Evolutionary conservation across 2,113 vertebrate genomes (phyloP).

Genomic region (Chrysochloris asiatica): DNA sequence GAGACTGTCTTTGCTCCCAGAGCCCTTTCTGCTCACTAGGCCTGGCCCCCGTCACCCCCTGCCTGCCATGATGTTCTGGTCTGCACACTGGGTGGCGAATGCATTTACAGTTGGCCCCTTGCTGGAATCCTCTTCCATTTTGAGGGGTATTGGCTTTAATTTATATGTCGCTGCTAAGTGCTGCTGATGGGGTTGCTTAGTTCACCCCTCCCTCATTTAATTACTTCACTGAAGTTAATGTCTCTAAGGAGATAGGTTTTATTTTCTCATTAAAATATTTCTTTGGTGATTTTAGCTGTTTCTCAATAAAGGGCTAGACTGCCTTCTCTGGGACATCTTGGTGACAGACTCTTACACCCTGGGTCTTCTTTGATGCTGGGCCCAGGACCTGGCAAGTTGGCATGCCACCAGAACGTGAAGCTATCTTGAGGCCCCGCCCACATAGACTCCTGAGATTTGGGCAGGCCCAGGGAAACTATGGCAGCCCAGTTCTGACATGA

Average conservation of each 20-base stretch:
- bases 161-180: background rate
- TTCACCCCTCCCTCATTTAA: too few species aligned
- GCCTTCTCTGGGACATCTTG: background rate
- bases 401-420: accelerated
- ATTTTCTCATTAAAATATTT: background rate
- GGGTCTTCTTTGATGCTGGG: background rate
- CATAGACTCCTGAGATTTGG: background rate
- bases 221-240: background rate
- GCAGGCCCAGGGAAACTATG: background rate
- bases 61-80: background rate
- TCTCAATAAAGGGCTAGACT: background rate
- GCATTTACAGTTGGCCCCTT: background rate
- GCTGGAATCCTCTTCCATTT: background rate
- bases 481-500: too few species aligned
- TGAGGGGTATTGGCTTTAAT: too few species aligned
- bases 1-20: accelerated
- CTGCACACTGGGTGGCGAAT: background rate
- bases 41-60: background rate
- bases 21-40: background rate
- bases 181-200: background rate
- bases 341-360: background rate
- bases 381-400: background rate
- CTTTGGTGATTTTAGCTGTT: background rate
- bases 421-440: background rate
- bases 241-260: too few species aligned